Evolutionary conservation across 2,113 vertebrate species (phyloP), one percentile per base, ranked within the genome.

Genomic region (Perca flavescens): DNA sequence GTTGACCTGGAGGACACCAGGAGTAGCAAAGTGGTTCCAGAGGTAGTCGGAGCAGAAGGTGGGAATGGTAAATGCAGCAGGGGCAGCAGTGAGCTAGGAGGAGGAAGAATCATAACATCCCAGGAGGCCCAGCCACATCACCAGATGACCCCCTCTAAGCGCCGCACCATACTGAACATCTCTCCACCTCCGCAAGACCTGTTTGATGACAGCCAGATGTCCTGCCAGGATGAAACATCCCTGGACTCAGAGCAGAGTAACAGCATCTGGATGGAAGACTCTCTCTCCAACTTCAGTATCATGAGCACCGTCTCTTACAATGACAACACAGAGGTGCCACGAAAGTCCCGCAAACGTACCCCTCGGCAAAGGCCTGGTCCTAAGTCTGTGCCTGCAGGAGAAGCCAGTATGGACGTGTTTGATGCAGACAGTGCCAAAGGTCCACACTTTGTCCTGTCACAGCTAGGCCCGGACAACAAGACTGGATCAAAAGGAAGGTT

Each of bases 361-460:
- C 97, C 98, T 82, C 97, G 98, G 88, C 98, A 99, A 94, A 97
- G 96, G 91, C 98, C 98, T 34, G 98, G 98, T 75, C 96, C 97
- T 82, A 99, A 98, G 94, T 94, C 96, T 49, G 95, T 89, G 65
- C 93, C 95, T 63, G 94, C 95, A 62, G 96, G 95, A 85, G 97
- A 96, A 85, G 96, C 97, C 95, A 99, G 96, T 95, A 97, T 98
- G 97, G 98, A 99, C 87, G 95, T 99, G 91, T 99, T 99, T 94
- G 97, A 99, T 95, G 98, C 98, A 75, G 98, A 99, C 96, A 99
- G 98, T 91, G 98, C 98, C 94, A 99, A 99, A 96, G 98, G 96
- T 77, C 98, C 98, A 84, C 98, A 99, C 95, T 99, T 99, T 96
- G 98, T 99, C 89, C 96, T 99, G 92, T 99, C 97, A 76, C 98